Conservation (phyloP, 2,888 invertebrate genomes). For the Orthosia gracilis region DNA sequence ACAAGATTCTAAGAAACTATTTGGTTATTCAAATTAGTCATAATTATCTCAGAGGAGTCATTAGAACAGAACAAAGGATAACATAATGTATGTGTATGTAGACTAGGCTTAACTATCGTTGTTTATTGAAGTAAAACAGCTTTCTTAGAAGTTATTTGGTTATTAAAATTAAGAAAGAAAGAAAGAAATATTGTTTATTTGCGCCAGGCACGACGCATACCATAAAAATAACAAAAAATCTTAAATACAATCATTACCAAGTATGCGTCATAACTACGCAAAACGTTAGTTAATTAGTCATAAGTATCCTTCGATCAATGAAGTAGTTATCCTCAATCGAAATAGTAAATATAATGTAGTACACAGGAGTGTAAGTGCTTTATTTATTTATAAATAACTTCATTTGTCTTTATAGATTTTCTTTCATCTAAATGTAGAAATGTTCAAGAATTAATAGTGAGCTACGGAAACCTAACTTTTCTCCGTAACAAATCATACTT, state of each 20-base stretch:
- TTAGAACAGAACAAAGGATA: slow-evolving; percentile 25
- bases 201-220: no score
- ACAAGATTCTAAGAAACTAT: slow-evolving; percentile 9
- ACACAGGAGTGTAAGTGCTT: slow-evolving; percentile 10
- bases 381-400: slow-evolving; percentile 2
- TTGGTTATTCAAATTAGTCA: slow-evolving; percentile 22
- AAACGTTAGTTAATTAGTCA: no score
- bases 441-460: slow-evolving; percentile 10
- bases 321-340: neutral
- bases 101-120: neutral
- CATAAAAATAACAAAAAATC: no score
- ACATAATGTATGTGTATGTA: slow-evolving; percentile 1
- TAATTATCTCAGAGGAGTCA: neutral
- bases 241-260: no score
- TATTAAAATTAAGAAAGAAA: no score
- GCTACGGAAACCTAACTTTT: slow-evolving; percentile 1
- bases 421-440: neutral
- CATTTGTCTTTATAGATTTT: neutral
- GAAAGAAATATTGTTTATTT: no score
- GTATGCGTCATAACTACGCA: no score
- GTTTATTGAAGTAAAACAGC: slow-evolving; percentile 11
- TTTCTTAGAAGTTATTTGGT: slow-evolving; percentile 13
- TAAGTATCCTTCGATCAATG: neutral
- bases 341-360: neutral
- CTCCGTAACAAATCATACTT: slow-evolving; percentile 21